Percentiles rank a stretch among this genome's conserved stretches.
These are phyloP conservation scores for Chionodraco myersi DNA, from an alignment of 2,113 vertebrate genomes.

Conservation along the genomic window DNA sequence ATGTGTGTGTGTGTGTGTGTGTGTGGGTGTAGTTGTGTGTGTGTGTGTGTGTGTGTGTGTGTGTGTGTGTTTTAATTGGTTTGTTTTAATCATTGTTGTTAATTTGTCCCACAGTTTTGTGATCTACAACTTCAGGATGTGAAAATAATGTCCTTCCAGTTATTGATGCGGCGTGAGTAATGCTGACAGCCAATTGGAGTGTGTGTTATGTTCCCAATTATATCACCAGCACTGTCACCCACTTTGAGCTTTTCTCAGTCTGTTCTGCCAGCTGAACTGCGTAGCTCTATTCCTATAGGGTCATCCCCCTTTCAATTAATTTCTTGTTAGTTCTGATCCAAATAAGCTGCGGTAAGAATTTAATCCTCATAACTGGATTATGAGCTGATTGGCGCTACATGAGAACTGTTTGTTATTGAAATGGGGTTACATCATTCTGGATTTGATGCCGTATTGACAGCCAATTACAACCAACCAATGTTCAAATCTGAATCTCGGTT, in stretches of 20 bases:
- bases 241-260: conserved; percentile 60
- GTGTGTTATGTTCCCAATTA: conserved; percentile 69
- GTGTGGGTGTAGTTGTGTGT: conserved; percentile 8
- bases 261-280: conserved; percentile 66
- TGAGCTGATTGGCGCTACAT: conserved; percentile 67
- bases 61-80: conserved; percentile 28
- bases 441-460: conserved; percentile 47
- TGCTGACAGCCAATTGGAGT: conserved; percentile 37
- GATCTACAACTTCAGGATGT: conserved; percentile 24
- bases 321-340: conserved; percentile 80
- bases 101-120: conserved; percentile 28
- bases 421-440: conserved; percentile 56
- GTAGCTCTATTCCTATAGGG: conserved; percentile 70
- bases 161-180: conserved; percentile 47
- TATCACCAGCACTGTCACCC: conserved; percentile 65
- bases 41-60: conserved; percentile 1
- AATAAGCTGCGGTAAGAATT: conserved; percentile 80
- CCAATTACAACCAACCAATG: conserved; percentile 15
- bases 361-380: conserved; percentile 83
- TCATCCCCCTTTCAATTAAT: conserved; percentile 79
- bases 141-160: conserved; percentile 46
- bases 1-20: neutral
- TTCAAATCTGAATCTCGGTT: conserved; percentile 2
- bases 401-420: conserved; percentile 63
- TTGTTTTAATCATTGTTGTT: conserved; percentile 43